These are phyloP conservation scores for Branchipolynoe longqiensis DNA, from an alignment of 2,888 invertebrate genomes.

Conservation along the genomic window DNA sequence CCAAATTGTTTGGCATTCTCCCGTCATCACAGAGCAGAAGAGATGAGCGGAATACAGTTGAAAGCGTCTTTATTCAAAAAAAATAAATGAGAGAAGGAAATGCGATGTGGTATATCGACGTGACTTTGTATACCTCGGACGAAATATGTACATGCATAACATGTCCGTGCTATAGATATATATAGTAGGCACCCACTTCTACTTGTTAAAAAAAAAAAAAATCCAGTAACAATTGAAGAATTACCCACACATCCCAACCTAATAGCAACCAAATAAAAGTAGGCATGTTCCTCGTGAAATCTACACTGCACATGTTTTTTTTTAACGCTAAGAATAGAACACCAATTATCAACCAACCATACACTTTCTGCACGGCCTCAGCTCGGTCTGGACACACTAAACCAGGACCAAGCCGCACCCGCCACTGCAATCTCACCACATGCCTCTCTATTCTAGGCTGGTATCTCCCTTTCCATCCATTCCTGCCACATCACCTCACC, in stretches of 20 bases:
- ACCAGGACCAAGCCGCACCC: too few species aligned
- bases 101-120: slow-evolving; percentile 24
- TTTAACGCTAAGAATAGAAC: not conserved
- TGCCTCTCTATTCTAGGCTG: too few species aligned
- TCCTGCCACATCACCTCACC: too few species aligned
- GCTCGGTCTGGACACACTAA: too few species aligned
- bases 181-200: slow-evolving; percentile 26
- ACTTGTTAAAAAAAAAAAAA: not conserved
- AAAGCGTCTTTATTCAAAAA: slow-evolving; percentile 45
- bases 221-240: not conserved
- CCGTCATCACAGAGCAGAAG: slow-evolving; percentile 22
- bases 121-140: not conserved
- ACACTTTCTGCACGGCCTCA: too few species aligned
- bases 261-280: slow-evolving; percentile 2
- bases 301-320: not conserved
- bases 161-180: not conserved
- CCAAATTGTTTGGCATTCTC: not conserved
- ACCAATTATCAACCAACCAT: not conserved
- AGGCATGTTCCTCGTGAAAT: not conserved
- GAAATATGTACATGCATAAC: slow-evolving; percentile 19
- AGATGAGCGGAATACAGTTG: not conserved
- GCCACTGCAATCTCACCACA: too few species aligned
- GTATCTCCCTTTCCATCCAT: too few species aligned
- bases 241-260: slow-evolving; percentile 18
- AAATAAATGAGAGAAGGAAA: too few species aligned